These are phyloP conservation scores for Hirudo medicinalis DNA, from an alignment of 1,140 invertebrate genomes.

Conservation along the genomic window DNA sequence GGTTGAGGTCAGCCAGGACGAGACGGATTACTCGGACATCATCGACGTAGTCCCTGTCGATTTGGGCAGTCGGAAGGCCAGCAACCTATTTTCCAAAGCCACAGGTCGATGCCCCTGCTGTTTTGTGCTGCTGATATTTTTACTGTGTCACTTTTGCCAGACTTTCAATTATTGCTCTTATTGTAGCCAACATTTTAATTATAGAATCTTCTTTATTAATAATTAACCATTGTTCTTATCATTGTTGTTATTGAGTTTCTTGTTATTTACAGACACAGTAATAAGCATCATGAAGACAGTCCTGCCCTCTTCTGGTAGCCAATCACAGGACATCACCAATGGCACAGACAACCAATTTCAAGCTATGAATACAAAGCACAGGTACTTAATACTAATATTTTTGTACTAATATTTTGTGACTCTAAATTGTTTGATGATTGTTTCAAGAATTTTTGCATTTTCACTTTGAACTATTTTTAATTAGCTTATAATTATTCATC, in stretches of 20 bases:
- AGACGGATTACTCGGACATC: background rate
- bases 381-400: background rate
- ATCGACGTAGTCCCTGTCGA: background rate
- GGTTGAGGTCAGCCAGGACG: slow-evolving; percentile 26
- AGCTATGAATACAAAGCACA: background rate
- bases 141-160: too few relatives aligned
- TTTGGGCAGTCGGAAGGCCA: background rate
- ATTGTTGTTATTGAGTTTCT: background rate
- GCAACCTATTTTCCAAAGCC: slow-evolving; percentile 10
- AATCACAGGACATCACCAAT: background rate
- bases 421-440: too few relatives aligned
- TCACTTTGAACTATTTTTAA: too few relatives aligned
- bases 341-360: background rate
- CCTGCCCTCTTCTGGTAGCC: background rate
- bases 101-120: slow-evolving; percentile 16
- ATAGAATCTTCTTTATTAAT: too few relatives aligned
- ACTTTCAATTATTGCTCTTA: too few relatives aligned
- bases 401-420: too few relatives aligned
- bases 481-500: too few relatives aligned
- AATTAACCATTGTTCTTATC: too few relatives aligned
- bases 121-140: background rate
- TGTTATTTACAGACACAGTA: background rate
- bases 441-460: too few relatives aligned
- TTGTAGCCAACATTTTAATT: too few relatives aligned
- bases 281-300: slow-evolving; percentile 4